Evolutionary conservation across 2,797 vertebrate genomes (phyloP).

Genomic region (Eptatretus atami): DNA sequence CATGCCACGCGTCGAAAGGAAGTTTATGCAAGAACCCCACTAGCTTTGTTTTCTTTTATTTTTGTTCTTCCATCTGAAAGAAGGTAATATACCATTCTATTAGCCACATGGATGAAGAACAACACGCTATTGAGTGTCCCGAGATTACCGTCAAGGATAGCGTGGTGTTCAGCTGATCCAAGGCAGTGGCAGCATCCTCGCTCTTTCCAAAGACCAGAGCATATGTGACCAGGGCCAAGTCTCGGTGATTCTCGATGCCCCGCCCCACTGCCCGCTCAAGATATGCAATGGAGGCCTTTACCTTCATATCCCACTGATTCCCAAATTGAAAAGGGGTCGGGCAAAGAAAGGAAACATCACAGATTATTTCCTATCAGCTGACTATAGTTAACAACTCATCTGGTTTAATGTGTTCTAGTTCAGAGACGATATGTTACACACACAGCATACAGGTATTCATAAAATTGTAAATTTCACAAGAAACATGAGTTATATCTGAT

Average conservation of each 20-base stretch:
- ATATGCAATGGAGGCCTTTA: conserved; percentile 13
- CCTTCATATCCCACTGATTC: too few relatives aligned
- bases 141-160: conserved; percentile 25
- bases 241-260: conserved; percentile 37
- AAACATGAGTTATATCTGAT: too few relatives aligned
- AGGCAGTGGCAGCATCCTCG: conserved; percentile 14
- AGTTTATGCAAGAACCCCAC: neutral
- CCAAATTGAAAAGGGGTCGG: too few relatives aligned
- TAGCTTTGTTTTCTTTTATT: too few relatives aligned
- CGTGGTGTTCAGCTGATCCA: conserved; percentile 20
- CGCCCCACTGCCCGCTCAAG: conserved; percentile 24
- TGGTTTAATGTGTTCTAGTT: too few relatives aligned
- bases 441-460: too few relatives aligned
- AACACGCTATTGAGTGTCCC: neutral
- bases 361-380: too few relatives aligned
- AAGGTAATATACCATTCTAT: conserved; percentile 1
- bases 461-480: too few relatives aligned
- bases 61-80: conserved; percentile 2
- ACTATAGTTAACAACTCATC: too few relatives aligned
- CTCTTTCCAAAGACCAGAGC: conserved; percentile 29
- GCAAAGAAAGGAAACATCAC: too few relatives aligned
- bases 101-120: conserved; percentile 1
- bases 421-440: too few relatives aligned
- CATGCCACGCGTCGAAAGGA: neutral
- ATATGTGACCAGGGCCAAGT: conserved; percentile 28